Percentiles rank a stretch among this genome's conserved stretches.
These are phyloP conservation scores for Standfussiana lucernea DNA, from an alignment of 2,888 invertebrate genomes.

Conservation along the genomic window DNA sequence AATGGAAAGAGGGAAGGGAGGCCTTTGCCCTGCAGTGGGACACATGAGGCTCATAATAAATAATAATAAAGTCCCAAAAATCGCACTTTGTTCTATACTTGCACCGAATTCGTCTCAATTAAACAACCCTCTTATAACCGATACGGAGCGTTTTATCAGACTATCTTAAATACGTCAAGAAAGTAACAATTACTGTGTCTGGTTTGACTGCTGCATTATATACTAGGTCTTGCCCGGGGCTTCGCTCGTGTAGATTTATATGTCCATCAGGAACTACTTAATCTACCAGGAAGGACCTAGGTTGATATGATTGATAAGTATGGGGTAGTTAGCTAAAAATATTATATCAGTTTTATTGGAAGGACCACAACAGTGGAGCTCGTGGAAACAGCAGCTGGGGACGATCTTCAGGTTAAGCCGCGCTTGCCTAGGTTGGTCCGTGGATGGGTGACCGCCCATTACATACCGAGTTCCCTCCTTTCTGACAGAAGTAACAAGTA, in stretches of 20 bases:
- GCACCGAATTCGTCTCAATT: constrained; percentile 40
- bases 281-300: not conserved
- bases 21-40: too few species aligned
- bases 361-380: not conserved
- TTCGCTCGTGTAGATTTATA: not conserved
- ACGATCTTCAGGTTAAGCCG: not conserved
- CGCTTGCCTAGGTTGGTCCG: not conserved
- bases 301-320: not conserved
- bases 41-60: too few species aligned
- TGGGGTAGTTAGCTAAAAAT: not conserved
- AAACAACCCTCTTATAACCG: constrained; percentile 41
- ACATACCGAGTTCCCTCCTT: not conserved
- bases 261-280: not conserved
- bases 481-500: too few species aligned
- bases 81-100: not conserved
- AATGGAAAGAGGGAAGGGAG: too few species aligned
- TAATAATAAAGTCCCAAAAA: too few species aligned
- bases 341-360: not conserved
- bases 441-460: not conserved
- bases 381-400: not conserved
- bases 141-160: constrained; percentile 56
- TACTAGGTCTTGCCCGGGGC: constrained; percentile 11
- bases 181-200: constrained; percentile 49
- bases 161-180: constrained; percentile 57
- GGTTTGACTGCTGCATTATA: constrained; percentile 42